Evolutionary conservation across 2,797 vertebrate genomes (phyloP).

Genomic region (Microcaecilia unicolor): DNA sequence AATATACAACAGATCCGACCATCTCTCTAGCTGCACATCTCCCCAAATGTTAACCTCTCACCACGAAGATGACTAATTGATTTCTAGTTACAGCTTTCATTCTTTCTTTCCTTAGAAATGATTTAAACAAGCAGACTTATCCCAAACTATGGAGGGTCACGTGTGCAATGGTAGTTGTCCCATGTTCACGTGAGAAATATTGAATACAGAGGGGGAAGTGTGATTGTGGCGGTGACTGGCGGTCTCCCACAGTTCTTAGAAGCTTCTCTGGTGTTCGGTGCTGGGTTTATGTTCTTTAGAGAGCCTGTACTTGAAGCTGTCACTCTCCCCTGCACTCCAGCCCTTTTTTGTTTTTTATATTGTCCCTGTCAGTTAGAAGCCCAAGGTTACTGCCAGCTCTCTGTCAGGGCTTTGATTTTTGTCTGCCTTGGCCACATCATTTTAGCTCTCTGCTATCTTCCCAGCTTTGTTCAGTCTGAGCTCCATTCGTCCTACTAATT

Average conservation of each 20-base stretch:
- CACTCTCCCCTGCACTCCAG: slow-evolving; percentile 60
- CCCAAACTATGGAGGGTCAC: too few species aligned
- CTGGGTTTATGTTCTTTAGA: slow-evolving; percentile 36
- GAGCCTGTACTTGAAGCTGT: slow-evolving; percentile 46
- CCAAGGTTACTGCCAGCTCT: slow-evolving; percentile 78
- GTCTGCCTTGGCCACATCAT: slow-evolving; percentile 86
- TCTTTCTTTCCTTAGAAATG: too few species aligned
- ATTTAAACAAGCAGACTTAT: too few species aligned
- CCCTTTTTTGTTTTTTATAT: slow-evolving; percentile 63
- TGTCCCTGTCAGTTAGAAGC: slow-evolving; percentile 88
- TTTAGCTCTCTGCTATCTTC: slow-evolving; percentile 74
- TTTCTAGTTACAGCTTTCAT: too few species aligned
- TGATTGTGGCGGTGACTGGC: slow-evolving; percentile 17
- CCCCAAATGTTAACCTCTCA: too few species aligned
- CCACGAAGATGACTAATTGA: too few species aligned
- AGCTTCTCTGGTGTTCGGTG: slow-evolving; percentile 37
- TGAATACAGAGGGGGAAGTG: too few species aligned
- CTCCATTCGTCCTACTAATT: slow-evolving; percentile 93
- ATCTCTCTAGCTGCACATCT: too few species aligned
- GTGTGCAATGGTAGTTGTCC: too few species aligned
- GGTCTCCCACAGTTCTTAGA: too few species aligned
- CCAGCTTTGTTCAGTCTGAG: slow-evolving; percentile 90
- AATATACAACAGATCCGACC: too few species aligned
- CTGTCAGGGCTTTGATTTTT: slow-evolving; percentile 84
- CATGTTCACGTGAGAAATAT: too few species aligned